Evolutionary conservation across 2,888 invertebrate species (phyloP).

Genomic region (Tridacna crocea): DNA sequence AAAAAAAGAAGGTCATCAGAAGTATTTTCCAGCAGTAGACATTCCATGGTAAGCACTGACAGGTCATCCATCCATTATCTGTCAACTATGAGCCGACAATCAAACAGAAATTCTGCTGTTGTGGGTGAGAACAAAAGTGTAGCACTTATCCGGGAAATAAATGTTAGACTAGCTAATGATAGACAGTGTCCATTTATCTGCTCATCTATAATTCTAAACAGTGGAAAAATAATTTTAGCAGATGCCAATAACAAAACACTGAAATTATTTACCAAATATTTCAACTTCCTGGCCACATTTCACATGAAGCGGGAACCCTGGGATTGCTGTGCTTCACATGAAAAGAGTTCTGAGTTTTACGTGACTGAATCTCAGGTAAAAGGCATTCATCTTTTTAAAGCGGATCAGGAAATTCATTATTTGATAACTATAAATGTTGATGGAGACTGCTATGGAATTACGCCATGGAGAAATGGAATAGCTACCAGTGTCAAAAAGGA

Average conservation of each 20-base stretch:
- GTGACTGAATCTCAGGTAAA: constrained; percentile 45
- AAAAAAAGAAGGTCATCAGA: constrained; percentile 22
- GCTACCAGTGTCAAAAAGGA: constrained; percentile 48
- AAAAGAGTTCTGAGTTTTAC: constrained; percentile 41
- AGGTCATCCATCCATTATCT: constrained; percentile 39
- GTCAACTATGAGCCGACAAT: constrained; percentile 3
- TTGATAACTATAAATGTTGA: constrained; percentile 48
- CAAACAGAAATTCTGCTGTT: constrained; percentile 2
- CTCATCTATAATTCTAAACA: constrained; percentile 31
- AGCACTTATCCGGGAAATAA: constrained; percentile 24
- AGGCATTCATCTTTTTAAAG: constrained; percentile 49
- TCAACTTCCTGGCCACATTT: constrained; percentile 39
- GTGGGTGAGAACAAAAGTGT: constrained; percentile 15
- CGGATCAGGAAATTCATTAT: constrained; percentile 44
- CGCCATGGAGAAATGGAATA: constrained; percentile 46
- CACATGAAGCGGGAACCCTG: constrained; percentile 52
- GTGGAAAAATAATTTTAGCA: constrained; percentile 42
- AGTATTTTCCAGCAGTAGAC: constrained; percentile 23
- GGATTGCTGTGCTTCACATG: constrained; percentile 47
- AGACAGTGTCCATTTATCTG: constrained; percentile 47
- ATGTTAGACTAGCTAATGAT: constrained; percentile 41
- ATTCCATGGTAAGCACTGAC: constrained; percentile 46
- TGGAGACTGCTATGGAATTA: constrained; percentile 54
- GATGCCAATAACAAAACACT: constrained; percentile 54
- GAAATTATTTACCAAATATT: constrained; percentile 52